Base-by-base conservation (phyloP, 2,797 vertebrate genomes). In the Sus cebifrons region DNA sequence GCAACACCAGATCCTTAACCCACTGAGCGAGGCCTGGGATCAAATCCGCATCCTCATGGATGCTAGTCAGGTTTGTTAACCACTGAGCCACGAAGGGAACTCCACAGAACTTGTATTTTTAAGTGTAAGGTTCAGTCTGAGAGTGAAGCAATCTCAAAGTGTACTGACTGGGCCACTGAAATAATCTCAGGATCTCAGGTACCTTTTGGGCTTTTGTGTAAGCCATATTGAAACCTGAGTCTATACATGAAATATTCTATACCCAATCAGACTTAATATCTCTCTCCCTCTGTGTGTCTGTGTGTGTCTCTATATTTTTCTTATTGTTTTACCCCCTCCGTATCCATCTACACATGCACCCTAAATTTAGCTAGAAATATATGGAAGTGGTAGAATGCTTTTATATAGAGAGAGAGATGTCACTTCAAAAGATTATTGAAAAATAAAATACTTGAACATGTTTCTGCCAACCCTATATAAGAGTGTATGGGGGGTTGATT, bases 391-490 rank as follows among this genome's bases (percentile, higher is more conserved):
- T 49, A 7, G 5, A 67, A 89, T 77, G 32, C 32, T 91, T 82
- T 68, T 56, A 73, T 44, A 68, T 29, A 18, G 9, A 23, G 64
- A 27, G 6, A 67, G 5, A 32, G 36, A 75, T 2, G 6, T 81
- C 17, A 83, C 23, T 86, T 94, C 32, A 81, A 81, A 95, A 77
- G 68, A 74, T 74, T 68, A 58, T 27, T 88, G 25, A 89, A 54
- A 78, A 56, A n/a, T 4, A 56, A 49, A 87, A 65, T 44, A 44
- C 3, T 85, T 95, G 6, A 82, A 58, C 21, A 29, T 81, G 54
- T 88, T 90, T 86, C 79, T 91, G 7, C 23, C 58, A 90, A 70
- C 1, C 21, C 16, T 77, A 5, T 67, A 44, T 32, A 15, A 44
- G 5, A 6, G 13, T 58, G 25, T 60, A 12, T 70, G 52, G 84